A percentile compares a stretch with the other conserved stretches of the same genome.
Conservation (phyloP, 2,888 invertebrate genomes). For the Leptinotarsa haldemani region DNA sequence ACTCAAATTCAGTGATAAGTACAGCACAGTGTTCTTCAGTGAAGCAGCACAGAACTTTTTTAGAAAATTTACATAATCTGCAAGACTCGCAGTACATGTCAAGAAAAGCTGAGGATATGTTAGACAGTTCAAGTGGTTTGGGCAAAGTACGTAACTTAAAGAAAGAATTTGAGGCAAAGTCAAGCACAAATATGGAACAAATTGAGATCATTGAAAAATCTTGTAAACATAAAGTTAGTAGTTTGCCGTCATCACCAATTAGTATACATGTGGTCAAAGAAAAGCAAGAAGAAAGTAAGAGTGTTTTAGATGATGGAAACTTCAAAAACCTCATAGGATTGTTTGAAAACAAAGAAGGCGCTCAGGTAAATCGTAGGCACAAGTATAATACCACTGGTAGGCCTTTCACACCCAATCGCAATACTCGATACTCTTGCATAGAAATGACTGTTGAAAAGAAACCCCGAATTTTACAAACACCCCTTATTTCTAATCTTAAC, state of each 20-base stretch:
- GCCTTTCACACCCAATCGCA: slow-evolving; percentile 44
- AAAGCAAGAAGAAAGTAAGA: slow-evolving; percentile 46
- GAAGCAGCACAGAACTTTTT: slow-evolving; percentile 68
- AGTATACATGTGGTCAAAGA: slow-evolving; percentile 68
- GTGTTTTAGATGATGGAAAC: slow-evolving; percentile 72
- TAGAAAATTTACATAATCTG: slow-evolving; percentile 66
- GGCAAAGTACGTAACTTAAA: slow-evolving; percentile 88
- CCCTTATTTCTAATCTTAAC: slow-evolving; percentile 56
- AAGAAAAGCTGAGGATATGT: slow-evolving; percentile 60
- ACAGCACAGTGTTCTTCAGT: slow-evolving; percentile 69
- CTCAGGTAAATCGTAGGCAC: slow-evolving; percentile 53
- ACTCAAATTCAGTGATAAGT: slow-evolving; percentile 65
- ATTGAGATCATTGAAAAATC: slow-evolving; percentile 42
- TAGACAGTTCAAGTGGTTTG: slow-evolving; percentile 61
- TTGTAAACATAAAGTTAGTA: slow-evolving; percentile 63
- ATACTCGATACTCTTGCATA: slow-evolving; percentile 60
- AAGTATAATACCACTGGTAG: slow-evolving; percentile 45
- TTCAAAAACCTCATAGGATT: slow-evolving; percentile 82
- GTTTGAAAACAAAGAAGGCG: slow-evolving; percentile 70
- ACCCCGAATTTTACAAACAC: slow-evolving; percentile 52
- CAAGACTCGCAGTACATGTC: slow-evolving; percentile 58
- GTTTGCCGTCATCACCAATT: slow-evolving; percentile 75
- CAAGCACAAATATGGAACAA: slow-evolving; percentile 57
- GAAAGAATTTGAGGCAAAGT: slow-evolving; percentile 89
- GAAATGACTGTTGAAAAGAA: slow-evolving; percentile 56